Conservation (phyloP, 2,113 vertebrate genomes). For the Lagopus leucura region DNA sequence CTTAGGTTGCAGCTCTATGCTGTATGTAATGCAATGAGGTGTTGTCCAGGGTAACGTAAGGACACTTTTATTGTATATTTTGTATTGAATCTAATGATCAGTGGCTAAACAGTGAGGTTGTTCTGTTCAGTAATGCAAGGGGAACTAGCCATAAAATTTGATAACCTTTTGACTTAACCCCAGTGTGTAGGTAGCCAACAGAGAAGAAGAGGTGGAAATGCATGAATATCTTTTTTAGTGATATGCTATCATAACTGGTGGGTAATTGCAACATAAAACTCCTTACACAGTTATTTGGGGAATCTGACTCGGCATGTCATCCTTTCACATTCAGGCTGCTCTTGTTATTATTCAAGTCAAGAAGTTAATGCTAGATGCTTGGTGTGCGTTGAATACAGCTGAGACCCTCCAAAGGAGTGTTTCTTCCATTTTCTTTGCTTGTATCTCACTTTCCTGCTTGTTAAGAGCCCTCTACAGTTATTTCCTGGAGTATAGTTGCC, state of each 20-base stretch:
- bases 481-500: background rate
- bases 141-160: background rate
- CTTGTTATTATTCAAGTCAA: background rate
- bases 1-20: background rate
- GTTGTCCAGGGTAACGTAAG: too few species aligned
- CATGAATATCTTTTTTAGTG: background rate
- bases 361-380: background rate
- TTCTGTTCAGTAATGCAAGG: background rate
- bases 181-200: background rate
- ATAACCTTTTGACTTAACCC: background rate
- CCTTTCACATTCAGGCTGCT: background rate
- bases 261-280: background rate
- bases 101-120: background rate
- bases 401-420: background rate
- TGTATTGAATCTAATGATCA: background rate
- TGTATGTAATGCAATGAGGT: background rate
- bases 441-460: background rate
- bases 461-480: background rate
- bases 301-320: background rate
- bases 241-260: background rate
- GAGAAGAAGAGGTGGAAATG: background rate
- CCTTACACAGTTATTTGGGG: background rate
- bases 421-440: fast-evolving
- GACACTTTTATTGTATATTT: background rate
- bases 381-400: background rate